Evolutionary conservation across 2,888 invertebrate genomes (phyloP).

Genomic region (Achlya flavicornis): DNA sequence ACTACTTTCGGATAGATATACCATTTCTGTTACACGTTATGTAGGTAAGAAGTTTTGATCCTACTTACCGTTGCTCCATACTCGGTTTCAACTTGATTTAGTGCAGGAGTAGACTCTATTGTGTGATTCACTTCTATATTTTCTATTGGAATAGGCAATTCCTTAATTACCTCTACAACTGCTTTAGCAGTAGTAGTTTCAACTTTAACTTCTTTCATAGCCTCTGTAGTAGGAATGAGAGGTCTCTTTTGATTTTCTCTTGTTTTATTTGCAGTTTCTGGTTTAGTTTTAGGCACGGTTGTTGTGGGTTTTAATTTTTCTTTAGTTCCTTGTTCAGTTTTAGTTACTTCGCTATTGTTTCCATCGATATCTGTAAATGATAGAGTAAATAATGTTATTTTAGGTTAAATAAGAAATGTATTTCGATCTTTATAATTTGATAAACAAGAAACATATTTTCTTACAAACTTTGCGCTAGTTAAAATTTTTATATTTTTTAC

Average conservation of each 20-base stretch:
- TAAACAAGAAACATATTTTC: too few species aligned
- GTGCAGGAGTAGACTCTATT: slow-evolving; percentile 8
- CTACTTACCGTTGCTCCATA: slow-evolving; percentile 31
- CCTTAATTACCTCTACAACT: slow-evolving; percentile 11
- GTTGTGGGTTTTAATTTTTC: slow-evolving; percentile 16
- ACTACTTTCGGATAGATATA: too few species aligned
- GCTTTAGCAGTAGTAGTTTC: slow-evolving; percentile 13
- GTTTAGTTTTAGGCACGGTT: neutral
- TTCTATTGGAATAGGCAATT: slow-evolving; percentile 14
- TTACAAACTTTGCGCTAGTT: too few species aligned
- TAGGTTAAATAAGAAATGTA: neutral
- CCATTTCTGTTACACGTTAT: too few species aligned
- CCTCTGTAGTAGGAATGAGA: neutral
- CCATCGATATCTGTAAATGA: slow-evolving; percentile 67
- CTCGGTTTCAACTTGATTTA: slow-evolving; percentile 32
- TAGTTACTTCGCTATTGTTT: slow-evolving; percentile 47
- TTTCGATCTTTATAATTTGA: too few species aligned
- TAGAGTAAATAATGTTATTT: neutral
- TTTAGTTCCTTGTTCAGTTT: slow-evolving; percentile 24
- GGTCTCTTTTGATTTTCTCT: slow-evolving; percentile 10
- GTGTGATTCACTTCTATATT: slow-evolving; percentile 16
- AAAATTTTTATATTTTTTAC: too few species aligned
- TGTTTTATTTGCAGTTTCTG: slow-evolving; percentile 7
- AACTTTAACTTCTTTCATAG: slow-evolving; percentile 7
- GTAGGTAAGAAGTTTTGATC: too few species aligned